Evolutionary conservation across 2,888 invertebrate genomes (phyloP).

Genomic region (Drosophila prostipennis): DNA sequence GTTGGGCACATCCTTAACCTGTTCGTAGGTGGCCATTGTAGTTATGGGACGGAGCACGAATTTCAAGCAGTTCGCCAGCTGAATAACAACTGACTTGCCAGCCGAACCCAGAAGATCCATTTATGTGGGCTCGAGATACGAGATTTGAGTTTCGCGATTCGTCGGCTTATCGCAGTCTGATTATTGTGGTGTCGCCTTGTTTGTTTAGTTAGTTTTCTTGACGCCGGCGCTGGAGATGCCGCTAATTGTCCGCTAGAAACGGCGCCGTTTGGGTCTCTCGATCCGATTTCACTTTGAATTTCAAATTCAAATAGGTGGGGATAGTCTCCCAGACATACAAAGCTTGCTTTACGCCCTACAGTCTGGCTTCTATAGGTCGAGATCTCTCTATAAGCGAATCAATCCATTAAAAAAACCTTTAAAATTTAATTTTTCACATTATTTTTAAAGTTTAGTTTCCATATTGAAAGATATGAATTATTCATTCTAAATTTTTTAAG

Average conservation of each 20-base stretch:
- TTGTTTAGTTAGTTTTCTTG: constrained; percentile 20
- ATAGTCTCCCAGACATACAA: constrained; percentile 18
- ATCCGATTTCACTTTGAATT: constrained; percentile 38
- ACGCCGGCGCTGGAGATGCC: constrained; percentile 17
- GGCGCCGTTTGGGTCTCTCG: constrained; percentile 38
- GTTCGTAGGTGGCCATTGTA: constrained; percentile 83
- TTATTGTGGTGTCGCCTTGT: constrained; percentile 32
- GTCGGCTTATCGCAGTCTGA: constrained; percentile 27
- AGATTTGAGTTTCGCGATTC: background rate
- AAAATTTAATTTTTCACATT: too few species aligned
- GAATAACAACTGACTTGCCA: constrained; percentile 53
- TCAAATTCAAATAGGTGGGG: constrained; percentile 27
- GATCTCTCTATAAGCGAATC: too few species aligned
- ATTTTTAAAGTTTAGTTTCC: background rate
- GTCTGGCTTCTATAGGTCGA: background rate
- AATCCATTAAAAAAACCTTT: too few species aligned
- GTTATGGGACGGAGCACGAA: constrained; percentile 8
- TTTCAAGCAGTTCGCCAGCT: constrained; percentile 49
- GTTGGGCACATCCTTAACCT: constrained; percentile 85
- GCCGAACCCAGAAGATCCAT: constrained; percentile 41
- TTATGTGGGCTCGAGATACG: constrained; percentile 34
- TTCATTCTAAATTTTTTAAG: background rate
- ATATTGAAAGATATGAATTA: too few species aligned
- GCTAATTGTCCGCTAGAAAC: constrained; percentile 51
- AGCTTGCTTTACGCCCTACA: constrained; percentile 30